Evolutionary conservation across 2,888 invertebrate species (phyloP).

Genomic region (Lasioglossum vierecki): DNA sequence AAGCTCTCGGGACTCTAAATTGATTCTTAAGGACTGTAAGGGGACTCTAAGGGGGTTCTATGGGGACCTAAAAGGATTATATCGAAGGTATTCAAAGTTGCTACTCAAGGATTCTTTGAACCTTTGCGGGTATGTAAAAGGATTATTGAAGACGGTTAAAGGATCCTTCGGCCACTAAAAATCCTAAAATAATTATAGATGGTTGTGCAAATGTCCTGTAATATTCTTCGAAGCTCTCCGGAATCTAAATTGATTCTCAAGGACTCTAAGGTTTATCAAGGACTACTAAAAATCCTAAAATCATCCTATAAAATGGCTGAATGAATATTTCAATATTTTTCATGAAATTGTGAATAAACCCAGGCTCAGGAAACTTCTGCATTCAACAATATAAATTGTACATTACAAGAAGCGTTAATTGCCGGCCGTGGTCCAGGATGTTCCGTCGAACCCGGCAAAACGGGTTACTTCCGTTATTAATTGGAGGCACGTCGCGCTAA

Average conservation of each 20-base stretch:
- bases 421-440: background rate
- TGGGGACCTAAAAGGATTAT: no score
- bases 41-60: background rate
- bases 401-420: slow-evolving; percentile 9
- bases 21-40: background rate
- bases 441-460: background rate
- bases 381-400: background rate
- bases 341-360: background rate
- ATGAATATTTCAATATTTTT: background rate
- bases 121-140: no score
- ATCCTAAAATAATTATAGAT: background rate
- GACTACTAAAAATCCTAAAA: no score
- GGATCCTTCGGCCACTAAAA: no score
- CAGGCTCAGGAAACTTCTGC: background rate
- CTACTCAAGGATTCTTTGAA: no score
- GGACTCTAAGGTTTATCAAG: background rate
- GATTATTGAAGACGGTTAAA: no score
- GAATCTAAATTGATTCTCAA: background rate
- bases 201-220: background rate
- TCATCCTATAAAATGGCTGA: no score
- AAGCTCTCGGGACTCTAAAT: background rate
- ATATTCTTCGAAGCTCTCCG: background rate
- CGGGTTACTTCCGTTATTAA: slow-evolving; percentile 26
- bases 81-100: no score
- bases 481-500: slow-evolving; percentile 29